A percentile compares a stretch with the other conserved stretches of the same genome.
These are phyloP conservation scores for Anhinga rufa DNA, from an alignment of 2,113 vertebrate genomes.

Conservation along the genomic window DNA sequence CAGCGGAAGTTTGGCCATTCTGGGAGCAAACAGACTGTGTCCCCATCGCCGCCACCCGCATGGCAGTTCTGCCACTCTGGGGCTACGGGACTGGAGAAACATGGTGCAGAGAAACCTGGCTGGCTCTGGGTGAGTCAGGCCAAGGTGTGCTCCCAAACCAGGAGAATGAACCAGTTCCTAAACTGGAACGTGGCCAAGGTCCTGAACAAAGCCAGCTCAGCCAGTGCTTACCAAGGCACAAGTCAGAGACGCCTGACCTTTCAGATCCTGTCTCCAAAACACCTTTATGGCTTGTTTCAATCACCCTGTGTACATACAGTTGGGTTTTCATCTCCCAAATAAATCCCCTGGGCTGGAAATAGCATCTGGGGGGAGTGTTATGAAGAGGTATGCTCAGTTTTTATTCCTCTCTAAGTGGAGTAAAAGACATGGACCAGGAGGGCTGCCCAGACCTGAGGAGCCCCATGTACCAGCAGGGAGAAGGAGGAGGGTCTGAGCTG, in stretches of 20 bases:
- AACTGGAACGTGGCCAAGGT: background rate
- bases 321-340: background rate
- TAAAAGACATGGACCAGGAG: background rate
- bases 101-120: rapidly evolving
- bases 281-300: background rate
- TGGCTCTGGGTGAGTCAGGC: background rate
- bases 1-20: background rate
- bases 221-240: background rate
- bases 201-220: background rate
- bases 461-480: background rate
- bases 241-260: background rate
- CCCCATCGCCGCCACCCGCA: rapidly evolving
- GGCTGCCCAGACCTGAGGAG: background rate
- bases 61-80: background rate
- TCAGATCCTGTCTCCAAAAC: background rate
- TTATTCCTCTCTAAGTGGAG: background rate
- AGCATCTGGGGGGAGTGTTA: background rate
- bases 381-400: background rate
- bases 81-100: background rate
- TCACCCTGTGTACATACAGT: background rate
- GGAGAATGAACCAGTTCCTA: too few relatives aligned
- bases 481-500: background rate
- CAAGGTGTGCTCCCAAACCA: background rate
- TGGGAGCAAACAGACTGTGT: background rate
- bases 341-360: background rate